phyloP scores from a whole-genome alignment of 1,140 invertebrate species.

The Nylanderia fulva region DNA sequence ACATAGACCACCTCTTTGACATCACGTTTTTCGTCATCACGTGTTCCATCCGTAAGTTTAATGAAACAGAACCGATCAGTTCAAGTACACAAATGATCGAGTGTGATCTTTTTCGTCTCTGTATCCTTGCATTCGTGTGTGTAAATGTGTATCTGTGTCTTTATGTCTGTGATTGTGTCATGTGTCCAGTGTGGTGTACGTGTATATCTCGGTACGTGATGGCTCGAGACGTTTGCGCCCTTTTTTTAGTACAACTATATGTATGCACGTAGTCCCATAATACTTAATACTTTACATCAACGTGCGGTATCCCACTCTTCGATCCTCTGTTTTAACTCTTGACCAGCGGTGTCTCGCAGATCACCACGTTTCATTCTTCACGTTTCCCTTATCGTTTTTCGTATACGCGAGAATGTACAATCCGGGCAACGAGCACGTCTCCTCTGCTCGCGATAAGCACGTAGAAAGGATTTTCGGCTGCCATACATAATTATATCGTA shows the following conservation, averaged over 20 bases:
- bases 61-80: conserved; percentile 80
- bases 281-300: conserved; percentile 81
- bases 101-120: conserved; percentile 66
- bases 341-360: conserved; percentile 26
- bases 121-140: conserved; percentile 47
- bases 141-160: conserved; percentile 28
- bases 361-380: conserved; percentile 24
- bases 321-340: conserved; percentile 40
- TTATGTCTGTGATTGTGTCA: conserved; percentile 50
- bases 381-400: conserved; percentile 46
- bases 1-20: conserved; percentile 84
- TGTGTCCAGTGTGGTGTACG: conserved; percentile 53
- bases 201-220: conserved; percentile 67
- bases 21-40: conserved; percentile 79
- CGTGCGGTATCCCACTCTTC: conserved; percentile 74
- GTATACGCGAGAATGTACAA: conserved; percentile 63
- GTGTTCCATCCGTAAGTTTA: conserved; percentile 78
- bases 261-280: conserved; percentile 80
- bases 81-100: conserved; percentile 77
- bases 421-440: conserved; percentile 56
- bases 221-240: conserved; percentile 77
- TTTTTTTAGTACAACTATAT: conserved; percentile 63
- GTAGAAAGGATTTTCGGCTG: conserved; percentile 54
- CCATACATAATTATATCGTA: conserved; percentile 37
- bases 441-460: conserved; percentile 52